Conservation (phyloP, 2,113 vertebrate genomes). For the Gopherus evgoodei region DNA sequence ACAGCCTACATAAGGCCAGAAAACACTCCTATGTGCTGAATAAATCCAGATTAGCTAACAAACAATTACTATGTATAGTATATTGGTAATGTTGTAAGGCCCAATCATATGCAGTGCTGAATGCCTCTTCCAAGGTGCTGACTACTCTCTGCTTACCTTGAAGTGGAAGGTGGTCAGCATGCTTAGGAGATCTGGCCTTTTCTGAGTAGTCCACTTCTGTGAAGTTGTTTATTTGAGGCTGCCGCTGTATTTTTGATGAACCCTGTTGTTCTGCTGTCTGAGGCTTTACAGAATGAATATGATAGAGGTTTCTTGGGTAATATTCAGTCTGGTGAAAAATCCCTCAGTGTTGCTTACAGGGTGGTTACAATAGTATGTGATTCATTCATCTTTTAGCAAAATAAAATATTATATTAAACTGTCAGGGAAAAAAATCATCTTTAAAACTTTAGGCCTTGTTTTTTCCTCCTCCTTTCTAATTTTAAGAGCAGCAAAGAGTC, state of each 20-base stretch:
- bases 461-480: background rate
- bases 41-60: background rate
- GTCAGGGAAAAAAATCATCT: background rate
- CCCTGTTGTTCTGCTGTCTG: background rate
- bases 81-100: background rate
- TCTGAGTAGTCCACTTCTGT: background rate
- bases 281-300: background rate
- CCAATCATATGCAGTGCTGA: background rate
- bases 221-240: background rate
- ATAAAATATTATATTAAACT: background rate
- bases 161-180: background rate
- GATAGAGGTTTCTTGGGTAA: background rate
- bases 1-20: background rate
- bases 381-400: background rate
- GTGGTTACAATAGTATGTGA: background rate
- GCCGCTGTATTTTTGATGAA: background rate
- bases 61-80: background rate
- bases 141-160: background rate
- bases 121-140: background rate
- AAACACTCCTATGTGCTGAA: background rate
- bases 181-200: background rate
- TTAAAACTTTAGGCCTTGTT: background rate
- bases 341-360: background rate
- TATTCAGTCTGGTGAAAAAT: background rate
- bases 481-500: background rate